phyloP scores from a whole-genome alignment of 2,113 vertebrate species.

The Apodemus speciosus region DNA sequence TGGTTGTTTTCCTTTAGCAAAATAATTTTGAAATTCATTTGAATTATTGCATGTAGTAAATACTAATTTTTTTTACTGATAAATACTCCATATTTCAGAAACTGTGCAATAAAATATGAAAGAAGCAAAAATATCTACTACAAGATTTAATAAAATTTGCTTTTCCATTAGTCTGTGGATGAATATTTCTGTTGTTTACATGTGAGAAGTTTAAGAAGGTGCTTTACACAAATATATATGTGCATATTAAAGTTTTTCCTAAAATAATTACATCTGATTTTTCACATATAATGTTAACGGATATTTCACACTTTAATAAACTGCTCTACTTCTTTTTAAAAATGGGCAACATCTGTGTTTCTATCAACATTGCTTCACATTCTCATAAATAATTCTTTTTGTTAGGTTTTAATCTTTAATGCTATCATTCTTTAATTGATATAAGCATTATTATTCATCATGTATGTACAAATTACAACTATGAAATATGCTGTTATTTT shows the following conservation, averaged over 20 bases:
- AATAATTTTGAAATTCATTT: neutral
- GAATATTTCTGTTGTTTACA: neutral
- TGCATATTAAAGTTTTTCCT: neutral
- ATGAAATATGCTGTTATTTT: neutral
- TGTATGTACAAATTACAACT: neutral
- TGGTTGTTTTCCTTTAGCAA: neutral
- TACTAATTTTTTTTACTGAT: neutral
- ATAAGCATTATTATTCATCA: neutral
- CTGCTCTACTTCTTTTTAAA: neutral
- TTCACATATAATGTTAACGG: neutral
- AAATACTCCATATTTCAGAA: neutral
- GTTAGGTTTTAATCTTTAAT: neutral
- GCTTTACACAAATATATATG: neutral
- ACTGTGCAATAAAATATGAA: neutral
- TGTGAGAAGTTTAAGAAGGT: neutral
- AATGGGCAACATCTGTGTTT: neutral
- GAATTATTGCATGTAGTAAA: neutral
- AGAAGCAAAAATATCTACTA: neutral
- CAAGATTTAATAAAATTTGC: neutral
- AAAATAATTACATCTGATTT: neutral
- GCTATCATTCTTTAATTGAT: too few relatives aligned
- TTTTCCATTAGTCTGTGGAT: neutral
- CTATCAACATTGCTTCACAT: neutral
- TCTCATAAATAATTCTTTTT: neutral
- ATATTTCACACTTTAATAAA: neutral